Base-by-base conservation (phyloP, 2,888 invertebrate species). In the Nemotelus pantherinus region DNA sequence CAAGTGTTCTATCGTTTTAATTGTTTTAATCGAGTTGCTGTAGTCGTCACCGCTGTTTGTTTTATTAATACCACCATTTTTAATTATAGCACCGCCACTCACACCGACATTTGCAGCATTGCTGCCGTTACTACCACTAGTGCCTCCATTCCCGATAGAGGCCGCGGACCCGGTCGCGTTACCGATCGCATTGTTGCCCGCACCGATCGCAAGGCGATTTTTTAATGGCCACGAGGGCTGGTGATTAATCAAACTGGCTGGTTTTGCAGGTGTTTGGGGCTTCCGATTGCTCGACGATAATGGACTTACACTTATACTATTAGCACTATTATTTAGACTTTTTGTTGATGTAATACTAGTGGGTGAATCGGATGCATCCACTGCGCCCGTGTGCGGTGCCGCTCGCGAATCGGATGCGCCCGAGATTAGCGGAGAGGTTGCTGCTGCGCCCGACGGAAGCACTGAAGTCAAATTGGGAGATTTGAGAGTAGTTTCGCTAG, bases 181-280 rank as follows among this genome's bases (percentile, higher is more conserved):
- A 43, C 48, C 25, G 48, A 9, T 45, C n/a, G 39, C 55, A 43
- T 43, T 70, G 71, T 81, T 81, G 58, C 81, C 79, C 1, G 77
- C 79, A 81, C 81, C 55, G 74, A 80, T 74, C 76, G 82, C 81
- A 71, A 82, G 63, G 79, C 77, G 80, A 82, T 90, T 90, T 83
- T 91, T 91, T 71, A 91, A 84, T 53, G 91, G 91, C 91, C 91
- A 91, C 77, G 90, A 90, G 79, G 89, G 89, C 78, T 79, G 68
- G 89, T 80, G 81, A 81, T 83, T 79, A 77, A 82, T 71, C 80
- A 83, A 79, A 80, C 81, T 81, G 75, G 83, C 82, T 68, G 83
- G 82, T 78, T 83, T 83, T 25, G 82, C 82, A 25, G 83, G 83
- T 68, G 82, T 83, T 79, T 83, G 82, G 41, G 82, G 82, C 65